Conservation (phyloP, 2,797 vertebrate genomes). For the Furcifer pardalis region DNA sequence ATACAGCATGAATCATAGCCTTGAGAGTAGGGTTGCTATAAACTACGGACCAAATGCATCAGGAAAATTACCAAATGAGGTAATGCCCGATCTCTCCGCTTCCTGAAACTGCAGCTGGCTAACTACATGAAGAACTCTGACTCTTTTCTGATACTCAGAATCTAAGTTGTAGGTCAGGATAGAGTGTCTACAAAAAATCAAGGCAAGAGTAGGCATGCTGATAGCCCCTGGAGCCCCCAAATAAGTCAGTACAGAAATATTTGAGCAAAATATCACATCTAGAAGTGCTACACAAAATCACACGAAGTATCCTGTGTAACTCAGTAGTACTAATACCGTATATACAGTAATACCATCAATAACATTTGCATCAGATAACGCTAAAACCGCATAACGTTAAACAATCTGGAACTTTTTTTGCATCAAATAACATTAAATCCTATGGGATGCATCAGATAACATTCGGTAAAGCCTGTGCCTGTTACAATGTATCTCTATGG, state of each 20-base stretch:
- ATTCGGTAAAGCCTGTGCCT: too few relatives aligned
- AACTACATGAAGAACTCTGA: too few relatives aligned
- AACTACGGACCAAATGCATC: not conserved
- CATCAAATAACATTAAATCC: too few relatives aligned
- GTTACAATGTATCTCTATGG: too few relatives aligned
- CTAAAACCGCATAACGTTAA: too few relatives aligned
- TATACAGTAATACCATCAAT: too few relatives aligned
- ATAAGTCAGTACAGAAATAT: not conserved
- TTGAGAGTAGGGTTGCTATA: not conserved
- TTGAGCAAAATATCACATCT: not conserved
- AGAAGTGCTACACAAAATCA: too few relatives aligned
- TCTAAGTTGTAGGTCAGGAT: not conserved
- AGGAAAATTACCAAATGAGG: not conserved
- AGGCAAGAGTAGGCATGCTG: not conserved
- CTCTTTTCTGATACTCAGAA: not conserved
- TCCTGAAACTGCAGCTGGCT: not conserved
- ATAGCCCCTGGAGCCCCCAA: not conserved
- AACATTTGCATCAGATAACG: too few relatives aligned
- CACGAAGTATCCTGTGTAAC: not conserved
- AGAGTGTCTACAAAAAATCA: not conserved
- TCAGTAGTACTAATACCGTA: not conserved
- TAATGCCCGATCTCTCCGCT: not conserved
- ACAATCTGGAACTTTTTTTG: too few relatives aligned
- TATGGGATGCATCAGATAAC: too few relatives aligned
- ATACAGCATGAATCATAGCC: too few relatives aligned